phyloP scores from a whole-genome alignment of 2,888 invertebrate genomes.

The Electrophaes corylata region DNA sequence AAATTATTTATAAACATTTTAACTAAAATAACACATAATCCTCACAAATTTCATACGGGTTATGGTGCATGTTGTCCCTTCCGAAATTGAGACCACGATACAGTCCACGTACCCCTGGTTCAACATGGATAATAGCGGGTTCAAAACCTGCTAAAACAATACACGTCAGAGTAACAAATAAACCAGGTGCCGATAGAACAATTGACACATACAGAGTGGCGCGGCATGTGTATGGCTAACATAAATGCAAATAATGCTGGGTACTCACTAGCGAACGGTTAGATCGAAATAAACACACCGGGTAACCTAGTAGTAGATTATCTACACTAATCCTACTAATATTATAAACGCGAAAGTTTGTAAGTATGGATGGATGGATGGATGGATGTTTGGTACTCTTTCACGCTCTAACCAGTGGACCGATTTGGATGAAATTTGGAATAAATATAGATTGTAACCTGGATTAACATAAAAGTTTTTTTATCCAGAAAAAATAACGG shows the following conservation, averaged over 20 bases:
- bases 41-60: background rate
- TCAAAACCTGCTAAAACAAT: conserved; percentile 18
- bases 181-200: conserved; percentile 18
- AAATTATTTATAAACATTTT: background rate
- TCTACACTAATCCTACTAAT: no score
- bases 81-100: background rate
- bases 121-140: conserved; percentile 4
- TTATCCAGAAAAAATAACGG: no score
- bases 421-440: no score
- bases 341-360: no score
- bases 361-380: no score
- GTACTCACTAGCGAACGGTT: background rate
- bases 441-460: no score
- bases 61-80: background rate
- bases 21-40: background rate
- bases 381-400: no score
- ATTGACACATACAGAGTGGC: conserved; percentile 21
- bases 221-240: conserved; percentile 9
- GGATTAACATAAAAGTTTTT: no score
- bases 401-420: no score
- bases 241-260: conserved; percentile 34
- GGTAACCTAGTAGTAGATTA: no score
- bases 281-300: background rate
- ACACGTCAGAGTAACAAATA: conserved; percentile 15
- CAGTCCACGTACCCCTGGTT: background rate